Percentiles rank a stretch among this genome's conserved stretches.
Evolutionary conservation across 2,797 vertebrate genomes (phyloP).

Genomic region (Girardinus metallicus): DNA sequence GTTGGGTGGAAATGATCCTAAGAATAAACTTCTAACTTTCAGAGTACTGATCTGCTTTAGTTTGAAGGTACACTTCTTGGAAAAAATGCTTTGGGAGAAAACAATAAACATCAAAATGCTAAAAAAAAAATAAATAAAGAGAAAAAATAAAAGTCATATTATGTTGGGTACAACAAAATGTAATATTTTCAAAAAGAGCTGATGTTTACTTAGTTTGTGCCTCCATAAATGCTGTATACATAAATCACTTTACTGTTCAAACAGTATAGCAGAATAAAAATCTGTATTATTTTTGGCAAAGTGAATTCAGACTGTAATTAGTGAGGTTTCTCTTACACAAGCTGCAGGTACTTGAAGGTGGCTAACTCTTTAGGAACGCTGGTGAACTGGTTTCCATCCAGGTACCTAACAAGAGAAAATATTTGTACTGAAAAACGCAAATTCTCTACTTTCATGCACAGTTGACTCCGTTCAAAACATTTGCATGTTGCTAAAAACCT

Average conservation of each 20-base stretch:
- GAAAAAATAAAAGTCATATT: not conserved
- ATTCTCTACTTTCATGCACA: not conserved
- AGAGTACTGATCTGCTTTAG: not conserved
- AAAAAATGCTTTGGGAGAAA: not conserved
- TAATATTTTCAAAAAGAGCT: not conserved
- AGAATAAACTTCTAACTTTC: too few species aligned
- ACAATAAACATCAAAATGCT: not conserved
- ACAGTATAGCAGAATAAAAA: not conserved
- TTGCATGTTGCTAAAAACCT: not conserved
- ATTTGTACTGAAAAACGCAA: not conserved
- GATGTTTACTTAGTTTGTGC: not conserved
- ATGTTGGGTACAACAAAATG: not conserved
- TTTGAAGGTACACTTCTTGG: not conserved
- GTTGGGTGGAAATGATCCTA: not conserved
- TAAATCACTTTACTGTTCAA: not conserved
- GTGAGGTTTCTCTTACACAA: conserved; percentile 86
- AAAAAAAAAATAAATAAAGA: too few species aligned
- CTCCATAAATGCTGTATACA: too few species aligned
- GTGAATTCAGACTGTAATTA: not conserved
- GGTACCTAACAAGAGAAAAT: conserved; percentile 80
- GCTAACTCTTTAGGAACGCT: conserved; percentile 89
- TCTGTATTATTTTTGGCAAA: not conserved
- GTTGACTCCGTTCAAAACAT: not conserved
- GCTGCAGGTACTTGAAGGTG: conserved; percentile 91
- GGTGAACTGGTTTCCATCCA: conserved; percentile 96